These are phyloP conservation scores for Aphelenchoides avenae DNA, from an alignment of 1,140 invertebrate genomes.

Conservation along the genomic window DNA sequence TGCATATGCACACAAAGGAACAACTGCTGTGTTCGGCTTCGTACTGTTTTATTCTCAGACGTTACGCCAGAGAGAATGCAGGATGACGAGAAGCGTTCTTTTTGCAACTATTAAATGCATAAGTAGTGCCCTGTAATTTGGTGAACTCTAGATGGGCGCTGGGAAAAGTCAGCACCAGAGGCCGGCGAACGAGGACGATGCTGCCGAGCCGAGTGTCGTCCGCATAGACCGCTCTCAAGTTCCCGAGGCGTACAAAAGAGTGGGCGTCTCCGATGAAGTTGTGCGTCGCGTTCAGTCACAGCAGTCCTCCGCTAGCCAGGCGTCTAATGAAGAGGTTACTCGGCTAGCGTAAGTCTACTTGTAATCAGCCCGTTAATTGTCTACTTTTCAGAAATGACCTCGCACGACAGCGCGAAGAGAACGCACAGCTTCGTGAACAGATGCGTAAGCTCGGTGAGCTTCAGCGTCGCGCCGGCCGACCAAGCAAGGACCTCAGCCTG, in stretches of 20 bases:
- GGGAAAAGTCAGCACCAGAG: too few species aligned
- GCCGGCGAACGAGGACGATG: too few species aligned
- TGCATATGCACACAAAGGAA: too few species aligned
- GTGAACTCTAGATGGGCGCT: too few species aligned
- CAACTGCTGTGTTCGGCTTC: too few species aligned
- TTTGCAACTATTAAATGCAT: too few species aligned
- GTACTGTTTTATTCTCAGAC: too few species aligned
- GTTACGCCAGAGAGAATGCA: too few species aligned
- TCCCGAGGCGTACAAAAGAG: conserved; percentile 19
- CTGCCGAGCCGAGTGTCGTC: too few species aligned
- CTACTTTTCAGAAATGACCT: conserved; percentile 10
- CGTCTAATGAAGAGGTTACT: conserved; percentile 3
- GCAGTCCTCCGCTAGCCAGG: background rate
- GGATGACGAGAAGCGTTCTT: too few species aligned
- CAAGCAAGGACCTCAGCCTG: background rate
- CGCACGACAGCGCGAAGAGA: conserved; percentile 13
- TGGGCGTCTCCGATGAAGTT: conserved; percentile 12
- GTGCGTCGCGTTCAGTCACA: background rate
- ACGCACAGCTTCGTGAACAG: conserved; percentile 8
- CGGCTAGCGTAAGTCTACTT: conserved; percentile 4
- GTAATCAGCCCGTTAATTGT: background rate
- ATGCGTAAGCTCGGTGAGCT: conserved; percentile 10
- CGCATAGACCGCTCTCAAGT: conserved; percentile 17
- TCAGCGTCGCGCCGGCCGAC: background rate
- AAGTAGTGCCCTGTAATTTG: too few species aligned